A percentile compares a stretch with the other conserved stretches of the same genome.
Conservation (phyloP, 2,888 invertebrate genomes). For the Idaea straminata region DNA sequence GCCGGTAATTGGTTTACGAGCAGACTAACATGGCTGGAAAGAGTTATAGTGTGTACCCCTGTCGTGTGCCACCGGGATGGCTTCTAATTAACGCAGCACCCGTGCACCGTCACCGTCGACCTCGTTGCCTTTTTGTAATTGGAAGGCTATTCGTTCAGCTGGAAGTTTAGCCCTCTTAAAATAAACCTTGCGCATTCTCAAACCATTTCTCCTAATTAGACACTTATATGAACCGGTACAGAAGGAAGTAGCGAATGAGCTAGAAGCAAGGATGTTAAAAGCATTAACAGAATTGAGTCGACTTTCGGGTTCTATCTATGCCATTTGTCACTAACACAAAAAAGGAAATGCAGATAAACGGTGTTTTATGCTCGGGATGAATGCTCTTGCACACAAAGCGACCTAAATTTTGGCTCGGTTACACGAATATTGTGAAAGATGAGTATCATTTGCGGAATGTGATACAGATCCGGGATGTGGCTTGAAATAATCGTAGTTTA, state of each 20-base stretch:
- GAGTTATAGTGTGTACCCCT: conserved; percentile 23
- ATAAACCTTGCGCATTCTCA: conserved; percentile 9
- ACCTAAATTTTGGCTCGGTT: conserved; percentile 51
- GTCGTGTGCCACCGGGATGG: conserved; percentile 50
- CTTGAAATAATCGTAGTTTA: conserved; percentile 26
- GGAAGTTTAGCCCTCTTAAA: conserved; percentile 33
- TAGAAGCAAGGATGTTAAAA: background rate
- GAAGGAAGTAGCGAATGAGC: background rate
- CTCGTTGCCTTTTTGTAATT: conserved; percentile 47
- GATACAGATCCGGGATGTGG: conserved; percentile 53
- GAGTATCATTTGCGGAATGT: conserved; percentile 56
- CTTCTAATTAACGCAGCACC: conserved; percentile 65
- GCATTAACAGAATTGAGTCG: conserved; percentile 17
- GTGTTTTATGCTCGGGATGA: conserved; percentile 32
- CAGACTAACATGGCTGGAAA: conserved; percentile 49
- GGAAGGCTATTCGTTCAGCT: conserved; percentile 46
- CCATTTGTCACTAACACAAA: conserved; percentile 31
- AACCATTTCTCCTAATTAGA: conserved; percentile 14
- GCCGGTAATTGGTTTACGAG: conserved; percentile 70
- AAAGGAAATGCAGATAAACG: conserved; percentile 50
- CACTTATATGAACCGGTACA: background rate
- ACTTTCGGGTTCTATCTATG: background rate
- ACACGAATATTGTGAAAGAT: conserved; percentile 48
- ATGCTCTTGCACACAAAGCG: conserved; percentile 44
- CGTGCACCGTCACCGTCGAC: conserved; percentile 28